These are phyloP conservation scores for Plagodis dolabraria DNA, from an alignment of 2,888 invertebrate species.

Conservation along the genomic window DNA sequence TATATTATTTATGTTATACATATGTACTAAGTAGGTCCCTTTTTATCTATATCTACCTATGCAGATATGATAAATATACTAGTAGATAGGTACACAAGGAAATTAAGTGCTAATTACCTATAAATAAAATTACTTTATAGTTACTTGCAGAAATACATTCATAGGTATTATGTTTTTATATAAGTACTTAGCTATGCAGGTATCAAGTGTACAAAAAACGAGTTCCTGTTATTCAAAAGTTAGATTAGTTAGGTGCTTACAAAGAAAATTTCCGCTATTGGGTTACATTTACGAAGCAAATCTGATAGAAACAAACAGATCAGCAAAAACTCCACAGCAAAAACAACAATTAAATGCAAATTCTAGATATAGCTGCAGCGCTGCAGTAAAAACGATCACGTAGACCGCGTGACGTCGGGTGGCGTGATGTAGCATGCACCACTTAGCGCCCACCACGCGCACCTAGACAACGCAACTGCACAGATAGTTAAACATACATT, in stretches of 20 bases:
- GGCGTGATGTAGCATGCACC: constrained; percentile 34
- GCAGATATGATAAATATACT: too few species aligned
- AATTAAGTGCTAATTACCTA: too few species aligned
- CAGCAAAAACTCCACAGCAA: constrained; percentile 26
- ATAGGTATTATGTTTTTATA: too few species aligned
- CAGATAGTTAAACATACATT: constrained; percentile 4
- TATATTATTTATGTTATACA: too few species aligned
- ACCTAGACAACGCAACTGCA: neutral
- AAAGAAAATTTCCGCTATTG: constrained; percentile 11
- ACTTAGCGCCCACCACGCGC: constrained; percentile 10
- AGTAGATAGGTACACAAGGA: too few species aligned
- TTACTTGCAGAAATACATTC: too few species aligned
- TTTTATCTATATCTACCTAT: too few species aligned
- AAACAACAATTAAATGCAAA: constrained; percentile 37
- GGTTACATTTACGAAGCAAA: constrained; percentile 10
- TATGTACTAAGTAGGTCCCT: too few species aligned
- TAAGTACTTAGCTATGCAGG: too few species aligned
- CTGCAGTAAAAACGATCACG: constrained; percentile 31
- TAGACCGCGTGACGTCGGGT: constrained; percentile 38
- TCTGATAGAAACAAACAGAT: constrained; percentile 28
- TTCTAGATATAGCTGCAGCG: constrained; percentile 28
- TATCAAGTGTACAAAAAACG: too few species aligned
- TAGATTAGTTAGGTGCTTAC: neutral
- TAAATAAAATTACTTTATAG: too few species aligned
- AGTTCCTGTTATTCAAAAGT: neutral